These are phyloP conservation scores for Perizoma flavofasciatum DNA, from an alignment of 2,888 invertebrate genomes.

Conservation along the genomic window DNA sequence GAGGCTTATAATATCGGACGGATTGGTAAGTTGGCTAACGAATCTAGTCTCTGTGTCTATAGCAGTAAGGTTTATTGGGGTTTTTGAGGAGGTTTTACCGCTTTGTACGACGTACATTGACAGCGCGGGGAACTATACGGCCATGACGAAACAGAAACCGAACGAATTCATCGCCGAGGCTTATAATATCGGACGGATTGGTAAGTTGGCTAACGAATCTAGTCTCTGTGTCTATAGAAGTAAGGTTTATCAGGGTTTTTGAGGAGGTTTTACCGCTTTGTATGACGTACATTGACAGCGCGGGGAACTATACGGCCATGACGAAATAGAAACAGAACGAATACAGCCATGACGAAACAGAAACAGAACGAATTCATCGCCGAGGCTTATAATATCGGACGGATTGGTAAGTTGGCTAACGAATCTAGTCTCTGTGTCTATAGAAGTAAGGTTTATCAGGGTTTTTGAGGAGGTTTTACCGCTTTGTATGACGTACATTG, in stretches of 20 bases:
- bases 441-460: too few relatives aligned
- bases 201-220: conserved; percentile 57
- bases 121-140: conserved; percentile 88
- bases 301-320: conserved; percentile 88
- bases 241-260: too few relatives aligned
- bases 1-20: conserved; percentile 94
- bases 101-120: conserved; percentile 92
- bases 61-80: conserved; percentile 62
- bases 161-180: conserved; percentile 92
- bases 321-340: conserved; percentile 90
- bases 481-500: conserved; percentile 91
- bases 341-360: conserved; percentile 89
- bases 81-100: conserved; percentile 94
- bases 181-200: conserved; percentile 94
- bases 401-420: conserved; percentile 85
- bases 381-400: conserved; percentile 93
- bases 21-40: conserved; percentile 84
- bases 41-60: neutral
- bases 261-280: conserved; percentile 87
- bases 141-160: conserved; percentile 91
- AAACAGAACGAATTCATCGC: conserved; percentile 92
- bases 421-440: neutral
- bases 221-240: too few relatives aligned
- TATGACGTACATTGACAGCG: conserved; percentile 89
- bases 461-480: conserved; percentile 95